Percentiles rank a stretch among this genome's conserved stretches.
These are phyloP conservation scores for Brachionus angularis DNA, from an alignment of 1,140 invertebrate genomes.

Conservation along the genomic window DNA sequence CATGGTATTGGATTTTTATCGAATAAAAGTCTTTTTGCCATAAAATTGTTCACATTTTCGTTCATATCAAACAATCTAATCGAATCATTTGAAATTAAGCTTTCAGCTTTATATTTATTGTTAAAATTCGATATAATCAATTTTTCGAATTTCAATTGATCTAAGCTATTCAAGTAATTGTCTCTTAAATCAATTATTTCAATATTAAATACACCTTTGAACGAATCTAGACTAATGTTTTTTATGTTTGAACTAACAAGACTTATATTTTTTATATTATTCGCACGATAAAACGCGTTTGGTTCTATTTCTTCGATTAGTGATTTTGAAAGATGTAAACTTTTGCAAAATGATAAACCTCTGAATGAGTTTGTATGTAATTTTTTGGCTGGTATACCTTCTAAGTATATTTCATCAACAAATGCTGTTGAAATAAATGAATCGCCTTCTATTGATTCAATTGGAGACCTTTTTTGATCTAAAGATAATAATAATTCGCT, in stretches of 20 bases:
- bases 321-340: constrained; percentile 22
- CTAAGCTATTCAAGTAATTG: constrained; percentile 8
- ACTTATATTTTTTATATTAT: constrained; percentile 29
- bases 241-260: constrained; percentile 19
- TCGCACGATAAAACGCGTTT: constrained; percentile 22
- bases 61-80: constrained; percentile 2
- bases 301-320: constrained; percentile 23
- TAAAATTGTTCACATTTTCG: constrained; percentile 11
- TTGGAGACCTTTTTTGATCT: constrained; percentile 27
- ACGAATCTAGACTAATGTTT: constrained; percentile 19
- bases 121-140: not conserved
- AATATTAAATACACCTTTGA: constrained; percentile 30
- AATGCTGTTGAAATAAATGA: constrained; percentile 37
- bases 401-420: constrained; percentile 32
- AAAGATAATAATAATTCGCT: constrained; percentile 20
- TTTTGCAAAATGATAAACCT: constrained; percentile 34
- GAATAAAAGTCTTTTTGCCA: not conserved
- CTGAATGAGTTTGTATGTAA: constrained; percentile 27
- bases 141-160: constrained; percentile 1
- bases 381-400: constrained; percentile 19
- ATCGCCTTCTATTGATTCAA: constrained; percentile 40
- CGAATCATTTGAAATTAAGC: not conserved
- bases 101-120: not conserved
- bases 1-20: constrained; percentile 43
- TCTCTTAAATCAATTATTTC: constrained; percentile 32